These are phyloP conservation scores for Chloroclystis v-ata DNA, from an alignment of 2,888 invertebrate genomes.

Conservation along the genomic window DNA sequence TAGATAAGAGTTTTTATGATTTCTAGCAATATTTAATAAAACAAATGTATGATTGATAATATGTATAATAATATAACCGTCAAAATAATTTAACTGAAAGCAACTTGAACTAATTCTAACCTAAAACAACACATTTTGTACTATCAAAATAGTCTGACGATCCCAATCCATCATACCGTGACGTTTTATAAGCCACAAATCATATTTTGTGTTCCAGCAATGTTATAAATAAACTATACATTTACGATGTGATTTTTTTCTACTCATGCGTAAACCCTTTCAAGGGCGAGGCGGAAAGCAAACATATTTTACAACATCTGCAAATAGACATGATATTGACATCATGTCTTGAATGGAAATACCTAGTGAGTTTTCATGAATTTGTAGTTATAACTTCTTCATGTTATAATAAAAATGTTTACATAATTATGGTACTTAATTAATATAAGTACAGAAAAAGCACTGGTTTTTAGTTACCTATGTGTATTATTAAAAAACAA, in stretches of 20 bases:
- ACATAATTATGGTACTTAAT: no score
- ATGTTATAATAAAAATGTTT: neutral
- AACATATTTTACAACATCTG: conserved; percentile 60
- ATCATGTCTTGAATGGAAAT: conserved; percentile 29
- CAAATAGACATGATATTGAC: conserved; percentile 54
- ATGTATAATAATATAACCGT: no score
- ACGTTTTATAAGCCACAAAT: conserved; percentile 54
- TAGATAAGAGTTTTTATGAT: no score
- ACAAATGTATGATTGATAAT: no score
- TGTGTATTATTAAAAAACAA: no score
- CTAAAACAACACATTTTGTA: conserved; percentile 12
- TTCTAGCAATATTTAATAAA: no score
- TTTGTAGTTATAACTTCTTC: neutral
- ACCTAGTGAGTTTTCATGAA: neutral
- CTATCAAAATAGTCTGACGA: conserved; percentile 29
- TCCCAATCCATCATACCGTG: conserved; percentile 45
- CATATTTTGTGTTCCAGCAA: conserved; percentile 45
- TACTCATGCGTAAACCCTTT: conserved; percentile 46
- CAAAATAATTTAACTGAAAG: no score
- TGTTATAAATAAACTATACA: conserved; percentile 43
- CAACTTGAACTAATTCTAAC: no score
- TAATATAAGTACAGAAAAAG: no score
- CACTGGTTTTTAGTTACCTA: no score
- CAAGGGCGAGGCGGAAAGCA: conserved; percentile 62
- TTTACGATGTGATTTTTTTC: conserved; percentile 49